Evolutionary conservation across 2,888 invertebrate species (phyloP).

Genomic region (Cistogaster globosa): DNA sequence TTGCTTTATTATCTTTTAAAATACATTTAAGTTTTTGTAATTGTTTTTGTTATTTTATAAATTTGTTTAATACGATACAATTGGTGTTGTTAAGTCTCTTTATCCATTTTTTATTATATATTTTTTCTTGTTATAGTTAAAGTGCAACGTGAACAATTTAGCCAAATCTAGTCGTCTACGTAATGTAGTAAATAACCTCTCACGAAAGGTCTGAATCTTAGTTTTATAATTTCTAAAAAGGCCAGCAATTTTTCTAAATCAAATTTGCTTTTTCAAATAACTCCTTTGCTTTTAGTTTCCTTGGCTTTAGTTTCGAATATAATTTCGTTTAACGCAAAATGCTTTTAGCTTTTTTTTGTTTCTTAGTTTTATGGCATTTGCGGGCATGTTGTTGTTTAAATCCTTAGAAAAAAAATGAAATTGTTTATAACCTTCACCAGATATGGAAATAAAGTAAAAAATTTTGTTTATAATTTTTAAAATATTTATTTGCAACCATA

Average conservation of each 20-base stretch:
- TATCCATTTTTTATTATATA: constrained; percentile 41
- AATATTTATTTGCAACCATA: too few relatives aligned
- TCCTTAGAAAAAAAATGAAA: neutral
- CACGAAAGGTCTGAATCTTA: constrained; percentile 85
- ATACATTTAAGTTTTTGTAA: neutral
- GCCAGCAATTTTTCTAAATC: constrained; percentile 35
- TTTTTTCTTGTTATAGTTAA: constrained; percentile 75
- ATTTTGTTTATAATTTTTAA: too few relatives aligned
- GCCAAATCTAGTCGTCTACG: constrained; percentile 86
- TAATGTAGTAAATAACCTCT: constrained; percentile 87
- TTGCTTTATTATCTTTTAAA: constrained; percentile 49
- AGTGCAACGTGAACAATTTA: constrained; percentile 79
- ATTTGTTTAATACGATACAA: constrained; percentile 11
- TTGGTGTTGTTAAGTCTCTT: constrained; percentile 21
- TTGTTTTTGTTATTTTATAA: neutral
- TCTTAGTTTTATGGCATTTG: neutral
- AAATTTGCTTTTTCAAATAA: constrained; percentile 23
- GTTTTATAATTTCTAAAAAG: constrained; percentile 57
- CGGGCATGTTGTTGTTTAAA: neutral
- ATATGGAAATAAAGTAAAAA: too few relatives aligned
- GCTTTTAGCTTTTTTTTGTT: neutral
- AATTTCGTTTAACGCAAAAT: too few relatives aligned
- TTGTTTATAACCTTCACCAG: too few relatives aligned
- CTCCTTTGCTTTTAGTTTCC: constrained; percentile 4
- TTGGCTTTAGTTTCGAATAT: constrained; percentile 2